Evolutionary conservation across 1,140 invertebrate species (phyloP).

Genomic region (Drosophila albomicans): DNA sequence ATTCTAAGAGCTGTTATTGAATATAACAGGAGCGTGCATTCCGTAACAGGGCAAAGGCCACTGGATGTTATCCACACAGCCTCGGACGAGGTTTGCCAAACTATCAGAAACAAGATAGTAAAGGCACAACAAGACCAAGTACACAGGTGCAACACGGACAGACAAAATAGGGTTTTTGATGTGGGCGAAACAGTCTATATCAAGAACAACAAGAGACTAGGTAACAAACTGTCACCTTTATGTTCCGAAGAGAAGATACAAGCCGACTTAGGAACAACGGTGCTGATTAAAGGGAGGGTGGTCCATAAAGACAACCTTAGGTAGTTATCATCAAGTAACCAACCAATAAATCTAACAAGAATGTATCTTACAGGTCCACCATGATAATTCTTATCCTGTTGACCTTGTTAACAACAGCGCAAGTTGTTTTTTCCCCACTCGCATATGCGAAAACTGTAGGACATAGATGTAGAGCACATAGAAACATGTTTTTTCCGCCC

Average conservation of each 20-base stretch:
- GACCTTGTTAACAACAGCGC: not conserved
- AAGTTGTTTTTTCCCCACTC: too few species aligned
- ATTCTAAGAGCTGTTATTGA: not conserved
- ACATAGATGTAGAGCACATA: too few species aligned
- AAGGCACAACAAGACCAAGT: conserved; percentile 1
- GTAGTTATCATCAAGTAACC: not conserved
- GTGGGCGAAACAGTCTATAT: not conserved
- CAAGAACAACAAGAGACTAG: not conserved
- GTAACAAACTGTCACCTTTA: conserved; percentile 3
- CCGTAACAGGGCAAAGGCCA: not conserved
- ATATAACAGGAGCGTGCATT: not conserved
- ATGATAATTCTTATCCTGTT: not conserved
- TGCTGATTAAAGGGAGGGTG: not conserved
- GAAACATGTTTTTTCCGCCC: too few species aligned
- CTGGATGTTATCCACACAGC: not conserved
- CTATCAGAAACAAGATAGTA: not conserved
- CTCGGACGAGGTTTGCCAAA: not conserved
- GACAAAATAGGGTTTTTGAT: not conserved
- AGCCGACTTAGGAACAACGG: not conserved
- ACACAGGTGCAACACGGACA: not conserved
- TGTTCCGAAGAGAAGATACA: not conserved
- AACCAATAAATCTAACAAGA: not conserved
- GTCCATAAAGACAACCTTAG: conserved; percentile 4
- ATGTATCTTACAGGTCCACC: not conserved
- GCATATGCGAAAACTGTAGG: too few species aligned